Evolutionary conservation across 2,888 invertebrate species (phyloP), one percentile per base, ranked within the genome.

Genomic region (Corbicula japonica): DNA sequence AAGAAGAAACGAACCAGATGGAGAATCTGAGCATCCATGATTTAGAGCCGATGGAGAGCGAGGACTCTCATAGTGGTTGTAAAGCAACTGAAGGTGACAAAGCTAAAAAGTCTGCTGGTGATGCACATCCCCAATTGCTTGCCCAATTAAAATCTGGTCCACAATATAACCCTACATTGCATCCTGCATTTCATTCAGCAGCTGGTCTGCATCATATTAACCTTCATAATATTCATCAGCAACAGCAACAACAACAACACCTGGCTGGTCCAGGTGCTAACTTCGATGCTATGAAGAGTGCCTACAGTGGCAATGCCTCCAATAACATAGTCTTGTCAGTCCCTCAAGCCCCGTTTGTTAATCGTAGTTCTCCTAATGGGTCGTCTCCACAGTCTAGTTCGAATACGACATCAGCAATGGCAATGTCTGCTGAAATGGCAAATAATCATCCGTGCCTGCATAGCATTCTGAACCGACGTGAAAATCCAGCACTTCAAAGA

Each of bases 41-140:
- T 61, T 60, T 41, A 3, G 80, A 80, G 18, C 34, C 46, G 10
- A 61, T 80, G 61, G 80, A 84, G 12, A 76, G 78, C 46, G 75
- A 79, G 23, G 34, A 48, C 35, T 44, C 56, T 50, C 12, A 26
- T 38, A n/a, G 58, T 56, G n/a, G 61, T 15, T 4, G 65, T n/a
- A 1, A 61, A 21, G 3, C 4, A n/a, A 38, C 12, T 38, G 18
- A 54, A 6, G 8, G 34, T 21, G 77, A 68, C n/a, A 84, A 81
- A 60, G 60, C 76, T 32, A 85, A 85, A 50, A 83, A 84, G 26
- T 88, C 90, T 2, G 90, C 90, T 4, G 85, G 85, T 23, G 90
- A 91, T 62, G 87, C 90, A 8, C 91, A 91, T 74, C 91, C 91
- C 0, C 90, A 91, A 63, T 84, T 91, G n/a, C 82, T 91, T 63